Evolutionary conservation across 2,888 invertebrate species (phyloP).

Genomic region (Microctonus brassicae): DNA sequence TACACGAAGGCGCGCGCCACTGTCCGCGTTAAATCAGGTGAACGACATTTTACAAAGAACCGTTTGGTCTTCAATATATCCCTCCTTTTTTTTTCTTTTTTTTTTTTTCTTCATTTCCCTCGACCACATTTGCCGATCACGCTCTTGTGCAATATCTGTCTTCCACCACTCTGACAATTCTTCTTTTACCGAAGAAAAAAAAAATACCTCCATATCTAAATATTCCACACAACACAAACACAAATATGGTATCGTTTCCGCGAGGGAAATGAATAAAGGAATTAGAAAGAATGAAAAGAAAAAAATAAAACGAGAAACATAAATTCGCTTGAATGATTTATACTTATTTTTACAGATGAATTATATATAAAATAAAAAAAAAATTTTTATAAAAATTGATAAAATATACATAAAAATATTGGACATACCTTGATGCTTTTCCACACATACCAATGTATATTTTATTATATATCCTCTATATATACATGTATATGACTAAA

Average conservation of each 20-base stretch:
- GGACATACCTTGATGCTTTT: neutral
- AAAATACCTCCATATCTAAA: conserved; percentile 28
- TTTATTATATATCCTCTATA: neutral
- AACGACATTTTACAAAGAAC: conserved; percentile 55
- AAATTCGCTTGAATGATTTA: neutral
- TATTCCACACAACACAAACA: too few relatives aligned
- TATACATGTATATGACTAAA: neutral
- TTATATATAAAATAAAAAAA: too few relatives aligned
- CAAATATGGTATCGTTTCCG: conserved; percentile 27
- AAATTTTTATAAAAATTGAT: neutral
- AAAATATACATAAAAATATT: too few relatives aligned
- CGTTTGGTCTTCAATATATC: conserved; percentile 42
- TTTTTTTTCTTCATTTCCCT: neutral
- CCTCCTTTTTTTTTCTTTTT: conserved; percentile 20
- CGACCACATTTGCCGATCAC: conserved; percentile 14
- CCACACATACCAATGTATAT: too few relatives aligned
- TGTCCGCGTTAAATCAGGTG: conserved; percentile 68
- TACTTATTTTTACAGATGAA: neutral
- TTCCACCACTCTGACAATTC: conserved; percentile 13
- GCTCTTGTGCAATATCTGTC: conserved; percentile 25
- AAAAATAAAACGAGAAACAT: conserved; percentile 13
- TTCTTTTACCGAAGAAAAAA: conserved; percentile 27
- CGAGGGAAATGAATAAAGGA: conserved; percentile 25
- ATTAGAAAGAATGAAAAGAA: conserved; percentile 25
- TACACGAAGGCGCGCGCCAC: conserved; percentile 36